Percentiles rank a stretch among this genome's conserved stretches.
Conservation (phyloP, 2,797 vertebrate genomes). For the Bovichtus diacanthus region DNA sequence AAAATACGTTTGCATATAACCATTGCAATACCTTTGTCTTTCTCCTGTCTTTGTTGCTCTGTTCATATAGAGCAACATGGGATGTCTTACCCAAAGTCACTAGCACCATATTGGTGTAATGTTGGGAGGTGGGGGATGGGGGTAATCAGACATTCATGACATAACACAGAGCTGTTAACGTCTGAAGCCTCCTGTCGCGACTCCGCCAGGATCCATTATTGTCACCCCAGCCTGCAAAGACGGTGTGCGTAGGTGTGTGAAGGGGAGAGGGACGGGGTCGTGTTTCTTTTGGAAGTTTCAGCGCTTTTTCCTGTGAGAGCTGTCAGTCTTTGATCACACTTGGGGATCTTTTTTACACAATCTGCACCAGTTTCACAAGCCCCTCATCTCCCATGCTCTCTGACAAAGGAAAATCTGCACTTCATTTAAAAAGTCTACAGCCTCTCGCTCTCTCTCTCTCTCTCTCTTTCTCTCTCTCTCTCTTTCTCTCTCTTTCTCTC, state of each 20-base stretch:
- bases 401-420: constrained; percentile 67
- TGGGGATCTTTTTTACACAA: constrained; percentile 53
- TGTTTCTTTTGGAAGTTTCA: constrained; percentile 61
- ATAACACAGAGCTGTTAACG: constrained; percentile 53
- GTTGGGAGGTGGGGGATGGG: constrained; percentile 1
- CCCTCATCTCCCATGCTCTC: constrained; percentile 60
- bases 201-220: constrained; percentile 66
- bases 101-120: constrained; percentile 50
- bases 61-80: constrained; percentile 1
- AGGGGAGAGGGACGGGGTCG: constrained; percentile 34
- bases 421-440: constrained; percentile 64
- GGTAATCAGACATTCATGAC: constrained; percentile 58
- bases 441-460: constrained; percentile 21
- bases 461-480: constrained; percentile 1
- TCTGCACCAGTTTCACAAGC: constrained; percentile 67
- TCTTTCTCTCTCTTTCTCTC: no score
- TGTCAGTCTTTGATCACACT: constrained; percentile 73
- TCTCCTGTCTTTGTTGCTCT: neutral
- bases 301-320: constrained; percentile 53
- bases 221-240: constrained; percentile 58
- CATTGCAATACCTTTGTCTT: neutral
- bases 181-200: constrained; percentile 50
- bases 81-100: constrained; percentile 16
- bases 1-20: no score
- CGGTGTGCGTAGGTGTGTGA: constrained; percentile 63